Base-by-base conservation (phyloP, 2,113 vertebrate genomes). In the Corythornis vintsioides region DNA sequence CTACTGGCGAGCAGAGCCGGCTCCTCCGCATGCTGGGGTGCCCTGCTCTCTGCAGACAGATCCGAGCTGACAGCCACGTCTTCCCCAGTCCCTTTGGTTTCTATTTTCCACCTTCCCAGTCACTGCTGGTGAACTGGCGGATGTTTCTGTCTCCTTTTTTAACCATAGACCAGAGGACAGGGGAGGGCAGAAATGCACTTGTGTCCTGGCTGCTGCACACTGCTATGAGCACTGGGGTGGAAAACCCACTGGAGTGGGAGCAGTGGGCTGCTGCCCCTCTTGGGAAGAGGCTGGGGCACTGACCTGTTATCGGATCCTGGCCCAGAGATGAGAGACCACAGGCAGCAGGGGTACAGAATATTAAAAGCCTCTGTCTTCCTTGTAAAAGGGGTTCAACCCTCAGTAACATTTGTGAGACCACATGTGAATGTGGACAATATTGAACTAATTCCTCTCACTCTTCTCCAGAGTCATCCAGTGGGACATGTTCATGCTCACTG, bases 401-500 rank as follows among this genome's bases (percentile, higher is more conserved):
- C 0, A 1, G 9, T 56, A 48, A 43, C 10, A 74, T 31, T 31
- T 0, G 0, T 14, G 9, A n/a, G 26, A 42, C 29, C 3, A 1
- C 2, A 7, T 3, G 19, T 8, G 48, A 48, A 25, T 1, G 1
- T 4, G 21, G 42, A 29, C 40, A 16, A 3, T 1, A 8, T 40
- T 11, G 61, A 78, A 52, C 40, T 64, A 65, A 9, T 9, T 20
- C 42, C 38, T 35, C 29, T 33, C 1, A 0, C 45, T 20, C 18
- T 50, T 31, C 75, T 55, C 47, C 47, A 24, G 64, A 13, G 6
- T 38, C 18, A 81, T 52, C 59, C 64, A 31, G 65, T 0, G 0
- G 6, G 15, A 31, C 0, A 3, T 2, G 0, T 13, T 56, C 40
- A 29, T 72, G 52, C 11, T 86, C 15, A 6, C 18, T 25, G 66